Percentiles rank a stretch among this genome's conserved stretches.
Evolutionary conservation across 2,888 invertebrate genomes (phyloP).

Genomic region (Barypeithes pellucidus): DNA sequence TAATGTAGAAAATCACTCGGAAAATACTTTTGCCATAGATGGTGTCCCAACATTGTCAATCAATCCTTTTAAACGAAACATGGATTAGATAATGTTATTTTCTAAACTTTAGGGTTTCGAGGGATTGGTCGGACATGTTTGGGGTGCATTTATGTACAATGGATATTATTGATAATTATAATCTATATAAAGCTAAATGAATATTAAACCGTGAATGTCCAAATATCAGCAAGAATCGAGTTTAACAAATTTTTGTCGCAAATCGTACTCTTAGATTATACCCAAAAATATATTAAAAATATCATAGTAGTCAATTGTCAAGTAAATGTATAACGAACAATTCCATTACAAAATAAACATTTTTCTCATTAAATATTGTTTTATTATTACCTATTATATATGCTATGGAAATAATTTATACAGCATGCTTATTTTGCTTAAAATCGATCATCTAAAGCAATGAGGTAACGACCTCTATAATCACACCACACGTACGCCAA

Average conservation of each 20-base stretch:
- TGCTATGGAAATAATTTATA: too few species aligned
- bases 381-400: constrained; percentile 1
- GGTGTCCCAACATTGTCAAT: neutral
- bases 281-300: constrained; percentile 11
- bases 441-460: too few species aligned
- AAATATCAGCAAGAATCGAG: constrained; percentile 14
- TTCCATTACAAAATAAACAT: constrained; percentile 45
- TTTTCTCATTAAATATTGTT: constrained; percentile 40
- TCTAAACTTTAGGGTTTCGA: too few species aligned
- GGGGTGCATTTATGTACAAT: neutral
- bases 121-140: neutral
- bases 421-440: too few species aligned
- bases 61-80: too few species aligned
- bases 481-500: too few species aligned
- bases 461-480: too few species aligned
- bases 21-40: neutral
- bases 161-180: neutral
- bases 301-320: constrained; percentile 44
- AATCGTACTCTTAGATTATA: constrained; percentile 1
- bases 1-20: neutral
- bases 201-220: neutral
- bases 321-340: constrained; percentile 38
- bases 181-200: constrained; percentile 4
- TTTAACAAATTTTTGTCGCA: constrained; percentile 38
- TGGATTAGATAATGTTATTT: too few species aligned